Percentiles rank a stretch among this genome's conserved stretches.
These are phyloP conservation scores for Furcula furcula DNA, from an alignment of 2,888 invertebrate species.

Conservation along the genomic window DNA sequence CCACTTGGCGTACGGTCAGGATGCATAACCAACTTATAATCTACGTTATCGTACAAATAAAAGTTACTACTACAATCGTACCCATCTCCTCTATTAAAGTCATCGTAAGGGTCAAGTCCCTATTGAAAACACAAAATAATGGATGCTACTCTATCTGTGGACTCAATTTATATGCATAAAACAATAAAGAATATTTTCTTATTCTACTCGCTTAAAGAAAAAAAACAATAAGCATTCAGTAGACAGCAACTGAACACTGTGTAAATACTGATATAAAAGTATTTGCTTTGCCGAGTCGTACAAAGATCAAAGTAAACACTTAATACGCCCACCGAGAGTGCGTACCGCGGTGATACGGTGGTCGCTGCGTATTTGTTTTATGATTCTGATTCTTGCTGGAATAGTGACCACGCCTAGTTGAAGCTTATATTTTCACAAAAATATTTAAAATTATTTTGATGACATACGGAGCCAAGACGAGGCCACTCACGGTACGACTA, in stretches of 20 bases:
- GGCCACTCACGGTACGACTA: no score
- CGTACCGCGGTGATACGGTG: conserved; percentile 50
- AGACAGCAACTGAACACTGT: conserved; percentile 68
- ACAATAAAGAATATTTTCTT: conserved; percentile 53
- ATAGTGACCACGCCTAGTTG: conserved; percentile 15
- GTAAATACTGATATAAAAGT: conserved; percentile 79
- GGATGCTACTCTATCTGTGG: no score
- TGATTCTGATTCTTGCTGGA: conserved; percentile 23
- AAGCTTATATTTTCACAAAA: no score
- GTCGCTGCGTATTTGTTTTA: conserved; percentile 39
- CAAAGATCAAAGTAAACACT: conserved; percentile 75
- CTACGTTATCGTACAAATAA: no score
- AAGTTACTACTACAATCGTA: no score
- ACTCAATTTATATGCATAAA: conserved; percentile 33
- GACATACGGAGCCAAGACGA: no score
- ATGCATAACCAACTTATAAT: conserved; percentile 33
- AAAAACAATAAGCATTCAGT: conserved; percentile 56
- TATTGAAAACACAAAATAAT: no score
- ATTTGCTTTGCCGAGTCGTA: conserved; percentile 70
- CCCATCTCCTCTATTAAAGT: no score
- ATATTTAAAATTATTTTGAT: no score
- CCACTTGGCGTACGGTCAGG: conserved; percentile 30
- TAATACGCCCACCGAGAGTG: conserved; percentile 57
- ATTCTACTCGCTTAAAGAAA: conserved; percentile 50
- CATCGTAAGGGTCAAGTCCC: no score